Percentiles rank a stretch among this genome's conserved stretches.
Conservation (phyloP, 2,888 invertebrate genomes). For the Branchipolynoe longqiensis region DNA sequence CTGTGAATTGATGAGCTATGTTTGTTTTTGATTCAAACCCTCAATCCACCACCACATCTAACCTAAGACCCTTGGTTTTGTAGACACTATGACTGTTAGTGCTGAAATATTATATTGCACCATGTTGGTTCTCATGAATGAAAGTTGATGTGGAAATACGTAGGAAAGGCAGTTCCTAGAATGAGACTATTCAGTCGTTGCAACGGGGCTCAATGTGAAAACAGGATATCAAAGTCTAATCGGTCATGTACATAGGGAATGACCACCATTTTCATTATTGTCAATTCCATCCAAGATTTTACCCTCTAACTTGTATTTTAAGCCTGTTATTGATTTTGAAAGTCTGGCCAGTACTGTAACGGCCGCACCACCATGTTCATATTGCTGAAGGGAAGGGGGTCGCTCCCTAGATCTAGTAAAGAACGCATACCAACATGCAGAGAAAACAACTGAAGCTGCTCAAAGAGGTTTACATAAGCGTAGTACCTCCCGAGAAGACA, state of each 20-base stretch:
- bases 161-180: constrained; percentile 24
- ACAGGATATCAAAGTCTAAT: constrained; percentile 40
- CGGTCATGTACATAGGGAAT: constrained; percentile 37
- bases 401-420: not conserved
- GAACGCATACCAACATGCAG: constrained; percentile 49
- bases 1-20: constrained; percentile 51
- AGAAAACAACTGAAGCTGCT: constrained; percentile 33
- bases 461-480: not conserved
- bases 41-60: constrained; percentile 44
- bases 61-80: constrained; percentile 38
- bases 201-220: constrained; percentile 48
- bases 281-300: constrained; percentile 58
- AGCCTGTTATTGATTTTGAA: constrained; percentile 48
- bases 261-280: constrained; percentile 52
- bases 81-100: constrained; percentile 50
- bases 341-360: not conserved
- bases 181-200: constrained; percentile 32
- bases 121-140: constrained; percentile 46
- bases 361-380: constrained; percentile 33
- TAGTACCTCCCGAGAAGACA: constrained; percentile 26
- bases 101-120: constrained; percentile 49
- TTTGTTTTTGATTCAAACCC: constrained; percentile 36
- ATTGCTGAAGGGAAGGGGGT: constrained; percentile 23
- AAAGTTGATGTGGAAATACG: constrained; percentile 41
- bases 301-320: constrained; percentile 37